Base-by-base conservation (phyloP, 2,797 vertebrate genomes). In the Melanotaenia parkinsoni region DNA sequence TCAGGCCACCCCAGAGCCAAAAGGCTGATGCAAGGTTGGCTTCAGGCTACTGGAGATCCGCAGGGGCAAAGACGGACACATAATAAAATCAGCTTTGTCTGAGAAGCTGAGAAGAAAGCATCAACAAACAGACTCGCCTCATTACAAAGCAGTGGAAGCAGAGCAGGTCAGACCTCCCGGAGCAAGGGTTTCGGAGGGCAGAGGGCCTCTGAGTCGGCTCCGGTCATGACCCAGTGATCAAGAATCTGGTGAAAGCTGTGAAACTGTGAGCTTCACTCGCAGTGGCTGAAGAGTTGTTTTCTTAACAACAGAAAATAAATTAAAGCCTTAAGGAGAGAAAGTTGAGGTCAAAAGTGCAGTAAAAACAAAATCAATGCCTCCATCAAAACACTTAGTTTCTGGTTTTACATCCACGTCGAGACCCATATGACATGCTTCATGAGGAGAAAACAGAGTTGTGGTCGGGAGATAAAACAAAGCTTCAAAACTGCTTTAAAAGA, bases 21-120 rank as follows among this genome's bases (percentile, higher is more conserved):
- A 77, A 81, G 57, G 32, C 72, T 68, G 65, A 70, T 58, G 63
- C 72, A 71, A 73, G 83, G 74, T 80, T 43, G 67, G 59, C 77
- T 72, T 11, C 40, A 3, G 74, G 80, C 70, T 64, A 43, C n/a
- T 0, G n/a, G 28, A 58, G 70, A 32, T 72, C 79, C 47, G 26
- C 43, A n/a, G 63, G 81, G 67, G 8, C 35, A 4, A 66, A 47
- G 58, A 68, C 69, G 8, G 45, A 24, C 0, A 0, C 11, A 18
- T 76, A 82, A 75, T 80, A 80, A 76, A 13, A 43, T 13, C 28
- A 51, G 38, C 53, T n/a, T 45, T 10, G 56, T 74, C 47, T 35
- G 63, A 76, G 71, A 59, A 28, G 63, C 58, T 16, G 32, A 58
- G 65, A 66, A 40, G 53, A 40, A 70, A 68, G 38, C 32, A 33